Base-by-base conservation (phyloP, 1,140 invertebrate genomes). In the Pogonomyrmex barbatus region DNA sequence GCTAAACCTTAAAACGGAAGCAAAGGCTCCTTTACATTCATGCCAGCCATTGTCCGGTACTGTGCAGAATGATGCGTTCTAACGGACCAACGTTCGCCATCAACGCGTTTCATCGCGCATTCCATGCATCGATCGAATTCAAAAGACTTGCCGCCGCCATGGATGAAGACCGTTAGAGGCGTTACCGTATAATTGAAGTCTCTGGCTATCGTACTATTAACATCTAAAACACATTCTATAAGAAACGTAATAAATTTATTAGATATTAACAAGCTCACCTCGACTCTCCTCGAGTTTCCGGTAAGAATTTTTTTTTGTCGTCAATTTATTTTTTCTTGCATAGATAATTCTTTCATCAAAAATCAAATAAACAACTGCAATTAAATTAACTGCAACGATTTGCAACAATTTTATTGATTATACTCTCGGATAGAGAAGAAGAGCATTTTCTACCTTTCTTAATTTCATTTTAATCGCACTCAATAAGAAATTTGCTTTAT, bases 131-230 rank as follows among this genome's bases (percentile, higher is more conserved):
- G 33, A 76, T 85, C 63, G 60, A 83, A 76, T 89, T 90, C 87
- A 90, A 90, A 91, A 77, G 87, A 82, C 9, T 78, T 83, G 87
- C 45, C 76, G 62, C n/a, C 42, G 24, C 9, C 17, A 42, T 52
- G 36, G 45, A 56, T 5, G 14, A n/a, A 42, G 17, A 82, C 67
- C 78, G 67, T 83, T 86, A 86, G 47, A 39, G 47, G 24, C 24
- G 24, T 52, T 39, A 17, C 24, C 33, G 17, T 36, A 24, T 42
- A 86, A 86, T 60, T 82, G 45, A 81, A 47, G 47, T 67, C 56
- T 62, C 58, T 4, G 30, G 36, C 5, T 71, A 62, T 71, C 30
- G 17, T 6, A 45, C 36, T 17, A 83, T 62, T 54, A 63, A 82
- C n/a, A 14, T 52, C 12, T 47, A 9, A 33, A 60, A 56, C 9